Evolutionary conservation across 1,140 invertebrate genomes (phyloP).

Genomic region (Caerostris extrusa): DNA sequence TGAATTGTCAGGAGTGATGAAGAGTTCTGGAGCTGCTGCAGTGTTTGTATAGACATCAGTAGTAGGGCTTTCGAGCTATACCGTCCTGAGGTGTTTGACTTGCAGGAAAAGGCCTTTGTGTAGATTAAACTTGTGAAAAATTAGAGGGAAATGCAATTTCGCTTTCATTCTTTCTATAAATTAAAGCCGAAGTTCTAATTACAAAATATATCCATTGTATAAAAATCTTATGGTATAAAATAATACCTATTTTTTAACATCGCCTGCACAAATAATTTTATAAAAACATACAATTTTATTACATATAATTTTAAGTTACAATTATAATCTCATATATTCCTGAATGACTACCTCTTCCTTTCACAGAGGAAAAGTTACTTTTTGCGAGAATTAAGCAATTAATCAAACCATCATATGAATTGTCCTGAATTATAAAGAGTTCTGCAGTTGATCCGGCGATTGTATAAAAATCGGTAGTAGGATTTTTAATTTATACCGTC

Average conservation of each 20-base stretch:
- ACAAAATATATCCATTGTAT: background rate
- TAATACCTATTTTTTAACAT: background rate
- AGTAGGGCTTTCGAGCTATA: background rate
- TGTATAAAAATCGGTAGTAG: background rate
- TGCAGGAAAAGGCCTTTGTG: background rate
- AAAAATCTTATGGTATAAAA: no score
- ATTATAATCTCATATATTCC: no score
- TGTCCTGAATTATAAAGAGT: background rate
- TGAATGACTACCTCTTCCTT: background rate
- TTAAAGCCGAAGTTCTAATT: background rate
- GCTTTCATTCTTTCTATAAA: background rate
- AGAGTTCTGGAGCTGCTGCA: background rate
- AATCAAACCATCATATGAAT: slow-evolving; percentile 3
- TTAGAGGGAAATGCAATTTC: background rate
- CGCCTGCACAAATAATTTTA: no score
- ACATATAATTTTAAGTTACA: no score
- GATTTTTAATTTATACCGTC: background rate
- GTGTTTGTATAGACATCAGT: background rate
- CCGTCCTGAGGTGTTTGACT: background rate
- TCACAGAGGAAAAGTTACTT: slow-evolving; percentile 28
- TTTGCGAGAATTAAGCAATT: slow-evolving; percentile 40
- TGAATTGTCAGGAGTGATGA: background rate
- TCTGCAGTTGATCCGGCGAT: background rate
- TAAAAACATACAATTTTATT: no score
- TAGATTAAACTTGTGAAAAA: background rate